Conservation (phyloP, 2,797 vertebrate genomes). For the Megaceryle alcyon region DNA sequence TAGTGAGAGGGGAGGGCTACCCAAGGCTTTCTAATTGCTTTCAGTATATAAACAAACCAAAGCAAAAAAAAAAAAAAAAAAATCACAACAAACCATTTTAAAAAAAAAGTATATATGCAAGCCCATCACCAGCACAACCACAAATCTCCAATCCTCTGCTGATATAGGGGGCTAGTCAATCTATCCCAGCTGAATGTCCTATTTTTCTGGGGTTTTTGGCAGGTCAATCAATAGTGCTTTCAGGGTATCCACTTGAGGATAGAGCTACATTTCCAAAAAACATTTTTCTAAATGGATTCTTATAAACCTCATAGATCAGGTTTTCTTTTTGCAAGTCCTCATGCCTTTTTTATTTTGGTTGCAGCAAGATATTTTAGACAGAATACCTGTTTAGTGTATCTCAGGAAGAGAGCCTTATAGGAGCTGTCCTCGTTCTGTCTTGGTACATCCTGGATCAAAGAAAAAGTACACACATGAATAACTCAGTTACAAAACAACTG, state of each 20-base stretch:
- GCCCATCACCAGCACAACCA: not conserved
- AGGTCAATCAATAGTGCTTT: constrained; percentile 32
- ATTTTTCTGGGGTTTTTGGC: constrained; percentile 24
- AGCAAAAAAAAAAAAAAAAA: not conserved
- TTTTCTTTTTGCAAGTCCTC: not conserved
- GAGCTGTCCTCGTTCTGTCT: constrained; percentile 43
- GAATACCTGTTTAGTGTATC: constrained; percentile 72
- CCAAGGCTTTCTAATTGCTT: constrained; percentile 63
- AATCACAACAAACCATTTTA: no score
- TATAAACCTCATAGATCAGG: not conserved
- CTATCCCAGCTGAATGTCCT: not conserved
- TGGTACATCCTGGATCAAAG: constrained; percentile 61
- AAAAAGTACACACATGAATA: not conserved
- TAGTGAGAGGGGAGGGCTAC: constrained; percentile 22
- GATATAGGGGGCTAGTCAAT: not conserved
- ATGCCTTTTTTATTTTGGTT: not conserved
- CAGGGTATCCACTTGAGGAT: constrained; percentile 12
- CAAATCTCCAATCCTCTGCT: not conserved
- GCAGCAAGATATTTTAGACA: not conserved
- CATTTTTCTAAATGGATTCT: not conserved
- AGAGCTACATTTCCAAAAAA: not conserved
- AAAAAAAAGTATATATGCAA: not conserved
- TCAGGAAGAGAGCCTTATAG: constrained; percentile 68
- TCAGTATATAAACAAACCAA: constrained; percentile 44
- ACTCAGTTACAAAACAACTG: constrained; percentile 2